Percentiles rank a stretch among this genome's conserved stretches.
Evolutionary conservation across 2,888 invertebrate species (phyloP).

Genomic region (Eumacrocentrus americanus): DNA sequence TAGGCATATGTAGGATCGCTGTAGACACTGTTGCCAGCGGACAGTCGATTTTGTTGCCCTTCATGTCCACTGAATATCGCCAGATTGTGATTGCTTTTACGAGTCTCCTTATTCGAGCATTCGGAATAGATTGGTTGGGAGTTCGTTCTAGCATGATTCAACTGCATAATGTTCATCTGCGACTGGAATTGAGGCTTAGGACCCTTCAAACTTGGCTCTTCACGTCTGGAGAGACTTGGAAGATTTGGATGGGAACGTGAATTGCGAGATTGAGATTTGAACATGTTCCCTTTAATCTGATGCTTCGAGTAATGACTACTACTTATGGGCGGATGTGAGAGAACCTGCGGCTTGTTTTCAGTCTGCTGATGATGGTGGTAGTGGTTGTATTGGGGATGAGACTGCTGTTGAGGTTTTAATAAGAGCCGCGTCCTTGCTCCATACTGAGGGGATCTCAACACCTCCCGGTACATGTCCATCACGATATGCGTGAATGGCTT

Average conservation of each 20-base stretch:
- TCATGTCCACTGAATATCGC: slow-evolving; percentile 29
- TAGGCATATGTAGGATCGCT: slow-evolving; percentile 56
- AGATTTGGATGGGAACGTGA: slow-evolving; percentile 58
- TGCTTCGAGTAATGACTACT: slow-evolving; percentile 42
- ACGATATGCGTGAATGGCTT: slow-evolving; percentile 69
- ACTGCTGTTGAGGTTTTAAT: slow-evolving; percentile 39
- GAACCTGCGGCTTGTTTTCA: slow-evolving; percentile 32
- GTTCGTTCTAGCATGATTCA: slow-evolving; percentile 49
- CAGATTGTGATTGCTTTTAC: slow-evolving; percentile 48
- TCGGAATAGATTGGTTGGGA: slow-evolving; percentile 52
- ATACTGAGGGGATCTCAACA: slow-evolving; percentile 56
- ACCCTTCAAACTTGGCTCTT: slow-evolving; percentile 26
- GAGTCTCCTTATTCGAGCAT: slow-evolving; percentile 15
- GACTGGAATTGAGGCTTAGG: slow-evolving; percentile 49
- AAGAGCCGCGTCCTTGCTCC: slow-evolving; percentile 51
- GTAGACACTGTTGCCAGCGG: slow-evolving; percentile 40
- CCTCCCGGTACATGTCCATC: slow-evolving; percentile 68
- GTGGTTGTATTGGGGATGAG: slow-evolving; percentile 29
- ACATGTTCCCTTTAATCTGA: slow-evolving; percentile 47
- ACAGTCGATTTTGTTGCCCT: not conserved
- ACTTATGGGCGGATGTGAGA: not conserved
- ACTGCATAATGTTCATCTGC: slow-evolving; percentile 46
- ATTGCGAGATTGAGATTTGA: slow-evolving; percentile 54
- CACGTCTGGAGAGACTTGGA: slow-evolving; percentile 44
- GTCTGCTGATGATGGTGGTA: slow-evolving; percentile 31